These are phyloP conservation scores for Poecile montanus DNA, from an alignment of 2,797 vertebrate species.

Conservation along the genomic window DNA sequence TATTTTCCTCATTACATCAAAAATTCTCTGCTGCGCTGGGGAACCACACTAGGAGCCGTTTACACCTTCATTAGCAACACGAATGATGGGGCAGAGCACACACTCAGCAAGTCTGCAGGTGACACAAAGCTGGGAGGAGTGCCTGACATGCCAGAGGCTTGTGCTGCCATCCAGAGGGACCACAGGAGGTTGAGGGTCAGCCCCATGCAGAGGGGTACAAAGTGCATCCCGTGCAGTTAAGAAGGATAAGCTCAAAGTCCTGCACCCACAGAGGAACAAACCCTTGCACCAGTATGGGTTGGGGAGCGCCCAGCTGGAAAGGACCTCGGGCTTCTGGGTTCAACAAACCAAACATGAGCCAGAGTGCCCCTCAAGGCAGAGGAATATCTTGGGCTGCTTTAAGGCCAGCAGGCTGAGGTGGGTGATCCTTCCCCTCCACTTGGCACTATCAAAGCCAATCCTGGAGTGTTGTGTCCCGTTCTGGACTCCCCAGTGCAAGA, in stretches of 20 bases:
- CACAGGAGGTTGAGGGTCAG: accelerated
- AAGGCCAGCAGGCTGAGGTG: not conserved
- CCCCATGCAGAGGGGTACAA: not conserved
- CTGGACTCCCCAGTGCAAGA: not conserved
- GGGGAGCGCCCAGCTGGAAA: not conserved
- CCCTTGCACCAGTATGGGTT: not conserved
- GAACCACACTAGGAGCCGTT: not conserved
- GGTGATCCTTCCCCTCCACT: not conserved
- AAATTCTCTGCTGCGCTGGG: not conserved
- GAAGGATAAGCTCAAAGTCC: not conserved
- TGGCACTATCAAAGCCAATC: not conserved
- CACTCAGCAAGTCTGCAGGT: not conserved
- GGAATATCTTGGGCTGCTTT: not conserved
- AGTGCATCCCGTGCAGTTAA: not conserved
- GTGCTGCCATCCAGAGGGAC: not conserved
- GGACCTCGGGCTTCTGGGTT: no score
- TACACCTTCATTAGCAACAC: not conserved
- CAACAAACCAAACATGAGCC: not conserved
- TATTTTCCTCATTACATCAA: not conserved
- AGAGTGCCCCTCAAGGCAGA: not conserved
- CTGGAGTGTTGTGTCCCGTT: not conserved
- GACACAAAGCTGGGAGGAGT: not conserved
- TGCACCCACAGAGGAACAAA: not conserved
- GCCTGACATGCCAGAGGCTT: accelerated
- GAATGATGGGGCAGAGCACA: not conserved